These are phyloP conservation scores for Pseudoatta argentina DNA, from an alignment of 1,140 invertebrate genomes.

Conservation along the genomic window DNA sequence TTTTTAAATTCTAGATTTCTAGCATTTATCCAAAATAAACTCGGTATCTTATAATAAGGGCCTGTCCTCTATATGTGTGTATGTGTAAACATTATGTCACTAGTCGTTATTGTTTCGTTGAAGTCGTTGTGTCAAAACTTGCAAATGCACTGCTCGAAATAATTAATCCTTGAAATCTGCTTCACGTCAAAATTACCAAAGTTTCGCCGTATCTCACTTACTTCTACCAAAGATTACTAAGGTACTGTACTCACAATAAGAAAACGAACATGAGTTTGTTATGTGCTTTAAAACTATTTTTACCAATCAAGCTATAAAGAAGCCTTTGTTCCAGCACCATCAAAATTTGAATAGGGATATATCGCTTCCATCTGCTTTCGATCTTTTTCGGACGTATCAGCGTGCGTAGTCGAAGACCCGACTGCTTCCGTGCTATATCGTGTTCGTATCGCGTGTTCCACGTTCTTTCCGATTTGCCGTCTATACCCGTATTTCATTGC, in stretches of 20 bases:
- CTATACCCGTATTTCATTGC: conserved; percentile 38
- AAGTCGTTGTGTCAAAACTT: conserved; percentile 8
- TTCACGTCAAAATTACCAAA: not conserved
- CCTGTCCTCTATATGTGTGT: no score
- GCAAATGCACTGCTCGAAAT: not conserved
- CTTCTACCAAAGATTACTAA: not conserved
- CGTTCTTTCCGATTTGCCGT: conserved; percentile 27
- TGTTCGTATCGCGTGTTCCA: conserved; percentile 19
- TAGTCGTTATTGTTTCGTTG: not conserved
- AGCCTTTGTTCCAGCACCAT: conserved; percentile 27
- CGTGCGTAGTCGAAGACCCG: not conserved
- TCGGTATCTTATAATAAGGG: no score
- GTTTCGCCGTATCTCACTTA: not conserved
- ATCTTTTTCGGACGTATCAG: conserved; percentile 25
- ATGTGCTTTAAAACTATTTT: not conserved
- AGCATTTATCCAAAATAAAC: no score
- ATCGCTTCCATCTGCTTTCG: conserved; percentile 42
- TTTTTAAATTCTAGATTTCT: no score
- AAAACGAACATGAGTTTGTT: conserved; percentile 10
- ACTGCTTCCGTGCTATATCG: not conserved
- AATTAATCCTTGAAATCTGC: conserved; percentile 9
- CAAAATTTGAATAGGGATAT: conserved; percentile 35
- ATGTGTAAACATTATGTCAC: not conserved
- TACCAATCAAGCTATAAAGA: conserved; percentile 4
- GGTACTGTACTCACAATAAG: not conserved